Percentiles rank a stretch among this genome's conserved stretches.
Conservation (phyloP, 2,797 vertebrate genomes). For the Sebastes cheni region DNA sequence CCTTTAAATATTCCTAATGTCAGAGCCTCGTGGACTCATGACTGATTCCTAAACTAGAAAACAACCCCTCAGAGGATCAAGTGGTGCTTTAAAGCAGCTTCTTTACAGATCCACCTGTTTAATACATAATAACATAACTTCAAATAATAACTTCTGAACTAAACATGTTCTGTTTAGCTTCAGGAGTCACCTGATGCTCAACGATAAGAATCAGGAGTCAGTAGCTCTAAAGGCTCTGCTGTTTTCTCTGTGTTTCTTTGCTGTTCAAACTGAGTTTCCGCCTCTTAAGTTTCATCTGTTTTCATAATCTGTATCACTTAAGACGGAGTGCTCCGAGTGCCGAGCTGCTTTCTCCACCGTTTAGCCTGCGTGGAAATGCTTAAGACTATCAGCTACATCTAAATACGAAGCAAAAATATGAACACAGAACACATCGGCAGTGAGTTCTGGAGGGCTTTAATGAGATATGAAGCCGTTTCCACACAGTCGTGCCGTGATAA, state of each 20-base stretch:
- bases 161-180: constrained; percentile 10
- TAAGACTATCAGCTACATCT: constrained; percentile 30
- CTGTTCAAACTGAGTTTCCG: constrained; percentile 51
- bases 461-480: constrained; percentile 24
- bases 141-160: constrained; percentile 12
- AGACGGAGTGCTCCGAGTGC: constrained; percentile 22
- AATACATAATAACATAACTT: constrained; percentile 21
- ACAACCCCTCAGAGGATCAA: constrained; percentile 36
- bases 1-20: background rate
- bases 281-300: constrained; percentile 61
- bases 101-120: constrained; percentile 33
- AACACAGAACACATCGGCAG: background rate
- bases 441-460: background rate
- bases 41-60: constrained; percentile 8
- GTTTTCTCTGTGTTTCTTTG: constrained; percentile 51
- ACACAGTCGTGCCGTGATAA: background rate
- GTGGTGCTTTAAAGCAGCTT: constrained; percentile 34
- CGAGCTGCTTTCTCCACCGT: background rate
- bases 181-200: background rate
- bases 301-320: constrained; percentile 63
- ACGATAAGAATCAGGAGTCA: constrained; percentile 54
- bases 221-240: constrained; percentile 34
- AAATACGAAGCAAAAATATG: constrained; percentile 25
- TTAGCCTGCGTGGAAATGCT: background rate
- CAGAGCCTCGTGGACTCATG: background rate